Conservation (phyloP, 2,888 invertebrate genomes). For the Hipparchia semele region DNA sequence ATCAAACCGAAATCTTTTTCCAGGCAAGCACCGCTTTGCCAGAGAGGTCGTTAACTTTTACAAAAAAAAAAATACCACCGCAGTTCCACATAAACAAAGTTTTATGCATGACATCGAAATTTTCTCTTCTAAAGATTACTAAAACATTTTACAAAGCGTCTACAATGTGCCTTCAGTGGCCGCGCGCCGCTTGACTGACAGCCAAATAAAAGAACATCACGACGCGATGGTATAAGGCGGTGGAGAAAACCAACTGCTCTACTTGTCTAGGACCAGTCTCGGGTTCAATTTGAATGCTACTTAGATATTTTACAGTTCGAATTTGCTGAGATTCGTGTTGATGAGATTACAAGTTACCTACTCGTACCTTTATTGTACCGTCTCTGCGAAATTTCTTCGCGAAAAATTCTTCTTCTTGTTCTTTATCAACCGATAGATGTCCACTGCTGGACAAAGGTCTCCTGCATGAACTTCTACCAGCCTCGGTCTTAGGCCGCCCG, state of each 20-base stretch:
- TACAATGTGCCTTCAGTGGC: conserved; percentile 68
- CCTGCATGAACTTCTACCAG: too few relatives aligned
- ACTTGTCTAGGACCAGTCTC: background rate
- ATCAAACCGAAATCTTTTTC: too few relatives aligned
- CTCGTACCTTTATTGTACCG: too few relatives aligned
- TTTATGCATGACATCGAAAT: conserved; percentile 78
- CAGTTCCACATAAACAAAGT: conserved; percentile 55
- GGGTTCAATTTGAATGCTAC: background rate
- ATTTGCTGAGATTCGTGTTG: too few relatives aligned
- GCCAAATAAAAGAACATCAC: conserved; percentile 77
- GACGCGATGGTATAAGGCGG: conserved; percentile 42
- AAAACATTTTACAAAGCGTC: conserved; percentile 67
- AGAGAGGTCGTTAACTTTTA: background rate
- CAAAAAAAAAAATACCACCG: conserved; percentile 38
- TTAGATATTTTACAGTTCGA: too few relatives aligned
- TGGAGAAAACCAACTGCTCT: background rate
- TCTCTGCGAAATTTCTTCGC: too few relatives aligned
- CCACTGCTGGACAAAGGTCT: too few relatives aligned
- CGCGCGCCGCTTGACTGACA: conserved; percentile 72
- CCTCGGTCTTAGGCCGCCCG: too few relatives aligned
- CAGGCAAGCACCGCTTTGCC: too few relatives aligned
- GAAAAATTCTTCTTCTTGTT: too few relatives aligned
- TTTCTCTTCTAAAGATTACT: conserved; percentile 68
- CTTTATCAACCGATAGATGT: too few relatives aligned
- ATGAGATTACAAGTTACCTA: too few relatives aligned